These are phyloP conservation scores for Diplazon laetatorius DNA, from an alignment of 2,888 invertebrate genomes.

Conservation along the genomic window DNA sequence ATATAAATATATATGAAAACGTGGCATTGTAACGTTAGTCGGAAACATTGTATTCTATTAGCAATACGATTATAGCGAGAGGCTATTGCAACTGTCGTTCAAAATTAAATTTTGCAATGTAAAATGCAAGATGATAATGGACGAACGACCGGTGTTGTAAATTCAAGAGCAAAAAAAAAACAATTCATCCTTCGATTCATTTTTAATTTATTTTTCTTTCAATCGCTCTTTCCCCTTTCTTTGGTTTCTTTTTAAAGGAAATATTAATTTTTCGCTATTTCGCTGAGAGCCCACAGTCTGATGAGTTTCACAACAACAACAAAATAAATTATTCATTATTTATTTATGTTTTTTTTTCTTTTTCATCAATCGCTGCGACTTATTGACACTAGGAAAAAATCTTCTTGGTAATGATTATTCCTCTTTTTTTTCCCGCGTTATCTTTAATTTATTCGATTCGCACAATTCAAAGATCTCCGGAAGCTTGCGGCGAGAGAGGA, in stretches of 20 bases:
- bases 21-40: constrained; percentile 45
- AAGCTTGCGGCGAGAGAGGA: background rate
- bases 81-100: constrained; percentile 30
- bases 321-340: constrained; percentile 14
- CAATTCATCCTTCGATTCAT: constrained; percentile 19
- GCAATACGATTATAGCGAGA: constrained; percentile 28
- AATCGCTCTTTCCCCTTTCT: too few relatives aligned
- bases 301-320: background rate
- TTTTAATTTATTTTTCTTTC: constrained; percentile 13
- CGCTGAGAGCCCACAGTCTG: constrained; percentile 39
- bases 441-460: background rate
- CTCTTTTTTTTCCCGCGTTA: background rate
- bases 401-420: background rate
- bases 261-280: too few relatives aligned
- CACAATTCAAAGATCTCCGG: constrained; percentile 21
- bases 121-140: constrained; percentile 19
- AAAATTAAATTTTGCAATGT: constrained; percentile 30
- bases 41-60: constrained; percentile 30
- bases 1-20: too few relatives aligned
- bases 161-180: constrained; percentile 10
- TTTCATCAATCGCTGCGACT: constrained; percentile 20
- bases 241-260: too few relatives aligned
- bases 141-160: constrained; percentile 1
- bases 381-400: constrained; percentile 16
- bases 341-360: constrained; percentile 9